phyloP scores from a whole-genome alignment of 2,113 vertebrate species.

The Psettodes erumei region DNA sequence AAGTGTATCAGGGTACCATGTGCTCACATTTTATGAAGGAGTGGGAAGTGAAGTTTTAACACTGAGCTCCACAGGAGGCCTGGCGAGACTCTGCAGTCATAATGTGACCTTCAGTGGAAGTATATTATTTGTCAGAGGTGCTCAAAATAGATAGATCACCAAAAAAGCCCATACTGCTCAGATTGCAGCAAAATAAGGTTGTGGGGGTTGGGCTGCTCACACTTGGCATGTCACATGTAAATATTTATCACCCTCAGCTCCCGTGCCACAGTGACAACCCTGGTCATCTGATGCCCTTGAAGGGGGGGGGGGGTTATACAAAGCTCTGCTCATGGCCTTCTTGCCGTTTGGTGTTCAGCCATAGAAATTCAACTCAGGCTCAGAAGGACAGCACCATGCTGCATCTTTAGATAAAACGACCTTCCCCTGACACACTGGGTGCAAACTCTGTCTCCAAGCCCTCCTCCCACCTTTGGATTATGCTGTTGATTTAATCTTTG shows the following conservation, averaged over 20 bases:
- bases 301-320: conserved; percentile 42
- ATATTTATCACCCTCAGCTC: conserved; percentile 50
- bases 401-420: conserved; percentile 39
- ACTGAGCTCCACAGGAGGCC: conserved; percentile 40
- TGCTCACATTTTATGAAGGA: conserved; percentile 36
- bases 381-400: conserved; percentile 22
- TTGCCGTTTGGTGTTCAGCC: conserved; percentile 36
- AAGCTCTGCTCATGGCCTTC: conserved; percentile 50
- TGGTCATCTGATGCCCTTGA: conserved; percentile 71
- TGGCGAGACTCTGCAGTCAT: conserved; percentile 35
- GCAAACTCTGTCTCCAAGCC: conserved; percentile 35
- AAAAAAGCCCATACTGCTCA: conserved; percentile 19
- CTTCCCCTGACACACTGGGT: conserved; percentile 64
- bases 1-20: conserved; percentile 1
- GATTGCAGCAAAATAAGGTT: conserved; percentile 41
- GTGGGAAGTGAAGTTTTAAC: conserved; percentile 50
- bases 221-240: conserved; percentile 48
- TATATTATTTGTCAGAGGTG: conserved; percentile 61
- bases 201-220: neutral
- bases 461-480: conserved; percentile 33
- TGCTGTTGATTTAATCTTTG: conserved; percentile 42
- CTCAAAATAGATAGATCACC: conserved; percentile 49
- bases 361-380: conserved; percentile 52
- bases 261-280: conserved; percentile 47
- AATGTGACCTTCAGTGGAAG: conserved; percentile 67